Evolutionary conservation across 2,113 vertebrate species (phyloP).

Genomic region (Mormyrus iriodes): DNA sequence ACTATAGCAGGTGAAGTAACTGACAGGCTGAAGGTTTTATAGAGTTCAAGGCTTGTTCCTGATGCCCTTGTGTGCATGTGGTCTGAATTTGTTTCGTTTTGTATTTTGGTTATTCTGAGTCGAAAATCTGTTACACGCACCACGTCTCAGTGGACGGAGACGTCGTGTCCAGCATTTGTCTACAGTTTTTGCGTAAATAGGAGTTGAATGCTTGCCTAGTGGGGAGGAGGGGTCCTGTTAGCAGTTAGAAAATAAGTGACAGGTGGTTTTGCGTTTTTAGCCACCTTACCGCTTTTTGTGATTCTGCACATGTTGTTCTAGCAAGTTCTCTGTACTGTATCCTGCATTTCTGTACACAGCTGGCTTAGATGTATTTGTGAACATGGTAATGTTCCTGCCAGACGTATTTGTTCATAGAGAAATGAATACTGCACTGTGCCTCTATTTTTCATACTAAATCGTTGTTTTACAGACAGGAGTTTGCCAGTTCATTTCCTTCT

Average conservation of each 20-base stretch:
- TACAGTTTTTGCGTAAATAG: not conserved
- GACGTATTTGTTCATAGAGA: not conserved
- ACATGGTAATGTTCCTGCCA: not conserved
- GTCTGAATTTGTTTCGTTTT: not conserved
- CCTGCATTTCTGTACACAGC: not conserved
- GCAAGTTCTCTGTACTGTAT: not conserved
- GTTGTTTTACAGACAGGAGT: not conserved
- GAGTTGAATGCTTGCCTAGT: not conserved
- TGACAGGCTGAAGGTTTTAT: not conserved
- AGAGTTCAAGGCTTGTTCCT: not conserved
- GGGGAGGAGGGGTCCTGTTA: not conserved
- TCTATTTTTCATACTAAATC: not conserved
- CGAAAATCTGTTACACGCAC: slow-evolving; percentile 10
- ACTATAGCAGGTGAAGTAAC: not conserved
- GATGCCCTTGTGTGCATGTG: not conserved
- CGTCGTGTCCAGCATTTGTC: not conserved
- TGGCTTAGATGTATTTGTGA: not conserved
- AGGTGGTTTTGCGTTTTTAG: slow-evolving; percentile 10
- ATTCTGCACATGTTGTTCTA: not conserved
- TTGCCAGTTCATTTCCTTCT: not conserved
- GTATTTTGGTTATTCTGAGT: not conserved
- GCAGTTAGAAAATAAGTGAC: not conserved
- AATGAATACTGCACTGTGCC: not conserved
- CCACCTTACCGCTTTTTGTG: not conserved
- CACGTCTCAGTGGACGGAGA: not conserved